Conservation (phyloP, 2,888 invertebrate genomes). For the Caenorhabditis sp. region DNA sequence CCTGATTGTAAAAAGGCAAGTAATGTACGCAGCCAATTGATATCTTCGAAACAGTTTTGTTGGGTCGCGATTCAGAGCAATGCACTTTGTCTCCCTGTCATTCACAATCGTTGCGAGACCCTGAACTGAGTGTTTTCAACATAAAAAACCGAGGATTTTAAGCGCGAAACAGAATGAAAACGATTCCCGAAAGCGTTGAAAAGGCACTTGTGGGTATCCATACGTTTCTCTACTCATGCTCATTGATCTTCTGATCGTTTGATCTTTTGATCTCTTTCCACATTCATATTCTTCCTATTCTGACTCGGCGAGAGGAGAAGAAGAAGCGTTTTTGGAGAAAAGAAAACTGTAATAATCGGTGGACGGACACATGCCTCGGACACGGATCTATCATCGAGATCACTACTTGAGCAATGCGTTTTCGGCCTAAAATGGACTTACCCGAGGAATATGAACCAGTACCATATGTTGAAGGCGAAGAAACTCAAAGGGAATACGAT, state of each 20-base stretch:
- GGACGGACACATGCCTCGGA: conserved; percentile 6
- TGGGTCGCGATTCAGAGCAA: no score
- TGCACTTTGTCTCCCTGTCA: no score
- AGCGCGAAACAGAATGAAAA: conserved; percentile 22
- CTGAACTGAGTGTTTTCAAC: neutral
- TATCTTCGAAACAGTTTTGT: no score
- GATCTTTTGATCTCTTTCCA: no score
- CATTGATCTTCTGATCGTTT: neutral
- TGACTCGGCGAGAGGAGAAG: conserved; percentile 8
- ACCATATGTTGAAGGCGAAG: conserved; percentile 82
- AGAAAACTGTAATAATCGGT: conserved; percentile 50
- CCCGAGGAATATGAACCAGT: conserved; percentile 83
- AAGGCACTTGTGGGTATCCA: neutral
- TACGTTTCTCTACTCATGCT: neutral
- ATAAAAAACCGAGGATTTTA: conserved; percentile 11
- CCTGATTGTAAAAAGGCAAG: no score
- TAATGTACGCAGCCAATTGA: no score
- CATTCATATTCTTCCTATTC: conserved; percentile 10
- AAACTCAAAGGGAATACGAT: conserved; percentile 80
- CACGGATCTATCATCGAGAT: neutral
- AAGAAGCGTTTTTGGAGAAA: conserved; percentile 47
- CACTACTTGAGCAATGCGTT: neutral
- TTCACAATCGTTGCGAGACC: no score
- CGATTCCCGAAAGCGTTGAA: conserved; percentile 1
- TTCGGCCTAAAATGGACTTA: conserved; percentile 55